Conservation (phyloP, 2,113 vertebrate species). For the Eidolon helvum region DNA sequence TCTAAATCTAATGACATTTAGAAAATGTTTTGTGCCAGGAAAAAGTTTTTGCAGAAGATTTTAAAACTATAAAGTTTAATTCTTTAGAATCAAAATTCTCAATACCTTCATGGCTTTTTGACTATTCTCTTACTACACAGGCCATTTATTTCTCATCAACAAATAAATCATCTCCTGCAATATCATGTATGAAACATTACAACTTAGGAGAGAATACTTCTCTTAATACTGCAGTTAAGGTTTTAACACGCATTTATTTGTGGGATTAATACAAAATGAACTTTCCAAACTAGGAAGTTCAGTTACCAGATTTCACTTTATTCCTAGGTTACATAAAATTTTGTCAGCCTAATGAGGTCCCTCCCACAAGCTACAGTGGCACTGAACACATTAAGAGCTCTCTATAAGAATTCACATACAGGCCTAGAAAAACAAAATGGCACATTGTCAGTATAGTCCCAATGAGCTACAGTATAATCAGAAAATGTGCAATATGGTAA, state of each 20-base stretch:
- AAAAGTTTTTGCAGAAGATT: constrained; percentile 1
- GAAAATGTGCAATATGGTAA: not conserved
- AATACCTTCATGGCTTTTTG: not conserved
- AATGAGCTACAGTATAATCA: not conserved
- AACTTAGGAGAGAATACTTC: not conserved
- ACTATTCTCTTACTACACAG: not conserved
- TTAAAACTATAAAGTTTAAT: not conserved
- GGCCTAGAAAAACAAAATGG: not conserved
- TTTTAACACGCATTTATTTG: constrained; percentile 25
- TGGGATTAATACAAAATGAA: not conserved
- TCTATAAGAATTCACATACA: not conserved
- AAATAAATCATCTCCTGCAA: not conserved
- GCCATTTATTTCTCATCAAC: not conserved
- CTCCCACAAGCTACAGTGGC: not conserved
- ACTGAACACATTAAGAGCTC: not conserved
- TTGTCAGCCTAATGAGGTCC: not conserved
- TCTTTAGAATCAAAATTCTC: not conserved
- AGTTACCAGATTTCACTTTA: not conserved
- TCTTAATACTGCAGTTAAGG: not conserved
- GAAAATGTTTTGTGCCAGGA: not conserved
- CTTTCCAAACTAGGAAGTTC: not conserved
- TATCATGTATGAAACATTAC: not conserved
- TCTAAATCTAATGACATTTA: not conserved
- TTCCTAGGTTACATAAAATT: not conserved
- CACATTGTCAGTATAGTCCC: not conserved